A percentile compares a stretch with the other conserved stretches of the same genome.
These are phyloP conservation scores for Vidua macroura DNA, from an alignment of 2,113 vertebrate species.

Conservation along the genomic window DNA sequence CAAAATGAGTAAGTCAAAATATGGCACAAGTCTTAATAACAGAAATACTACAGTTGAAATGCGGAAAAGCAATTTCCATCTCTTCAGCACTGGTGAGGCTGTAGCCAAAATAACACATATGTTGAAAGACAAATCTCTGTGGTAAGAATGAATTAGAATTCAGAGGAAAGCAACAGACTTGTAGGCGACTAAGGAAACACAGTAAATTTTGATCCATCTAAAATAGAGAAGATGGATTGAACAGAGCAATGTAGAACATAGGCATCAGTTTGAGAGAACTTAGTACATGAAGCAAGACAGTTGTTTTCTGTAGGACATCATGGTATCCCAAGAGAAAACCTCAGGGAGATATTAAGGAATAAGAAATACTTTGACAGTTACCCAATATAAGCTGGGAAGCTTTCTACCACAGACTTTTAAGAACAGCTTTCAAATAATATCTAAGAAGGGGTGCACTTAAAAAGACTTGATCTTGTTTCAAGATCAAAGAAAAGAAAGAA, in stretches of 20 bases:
- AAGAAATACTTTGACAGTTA: not conserved
- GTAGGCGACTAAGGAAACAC: not conserved
- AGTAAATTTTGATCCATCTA: not conserved
- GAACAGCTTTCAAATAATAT: not conserved
- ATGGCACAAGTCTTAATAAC: not conserved
- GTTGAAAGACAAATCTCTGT: not conserved
- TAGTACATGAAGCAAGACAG: not conserved
- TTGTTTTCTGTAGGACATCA: not conserved
- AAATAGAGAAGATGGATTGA: not conserved
- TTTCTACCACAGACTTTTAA: not conserved
- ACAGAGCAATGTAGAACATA: not conserved
- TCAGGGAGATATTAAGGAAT: not conserved
- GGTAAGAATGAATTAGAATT: not conserved
- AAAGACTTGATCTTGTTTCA: not conserved
- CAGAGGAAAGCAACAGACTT: not conserved
- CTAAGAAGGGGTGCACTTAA: not conserved
- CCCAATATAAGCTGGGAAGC: not conserved
- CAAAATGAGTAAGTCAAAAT: not conserved
- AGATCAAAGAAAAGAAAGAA: not conserved
- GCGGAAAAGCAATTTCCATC: not conserved
- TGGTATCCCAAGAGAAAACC: not conserved
- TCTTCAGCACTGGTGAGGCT: not conserved
- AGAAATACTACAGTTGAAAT: not conserved
- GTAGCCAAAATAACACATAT: fast-evolving
- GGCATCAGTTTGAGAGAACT: not conserved